Percentiles rank a stretch among this genome's conserved stretches.
phyloP scores from a whole-genome alignment of 2,888 invertebrate species.

The Diarsia dahlii region DNA sequence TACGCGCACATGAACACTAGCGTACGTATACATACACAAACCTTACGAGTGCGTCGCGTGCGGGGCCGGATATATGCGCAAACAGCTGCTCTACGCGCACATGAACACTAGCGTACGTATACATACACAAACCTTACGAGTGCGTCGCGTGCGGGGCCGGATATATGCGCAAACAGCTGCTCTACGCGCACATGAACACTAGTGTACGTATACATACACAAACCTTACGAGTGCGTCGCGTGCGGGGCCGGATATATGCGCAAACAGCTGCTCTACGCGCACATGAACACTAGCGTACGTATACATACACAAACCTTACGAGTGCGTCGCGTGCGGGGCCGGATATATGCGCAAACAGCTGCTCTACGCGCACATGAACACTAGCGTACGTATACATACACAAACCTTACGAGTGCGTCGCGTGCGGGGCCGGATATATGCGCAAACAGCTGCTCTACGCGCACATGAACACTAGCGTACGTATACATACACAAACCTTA shows the following conservation, averaged over 20 bases:
- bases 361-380: slow-evolving; percentile 94
- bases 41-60: slow-evolving; percentile 96
- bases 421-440: slow-evolving; percentile 96
- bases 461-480: slow-evolving; percentile 93
- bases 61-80: slow-evolving; percentile 96
- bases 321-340: slow-evolving; percentile 94
- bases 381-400: slow-evolving; percentile 90
- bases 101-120: slow-evolving; percentile 92
- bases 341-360: slow-evolving; percentile 96
- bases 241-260: slow-evolving; percentile 96
- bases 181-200: slow-evolving; percentile 94
- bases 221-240: slow-evolving; percentile 95
- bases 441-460: slow-evolving; percentile 94
- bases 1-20: slow-evolving; percentile 94
- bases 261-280: slow-evolving; percentile 94
- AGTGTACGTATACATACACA: slow-evolving; percentile 92
- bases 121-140: slow-evolving; percentile 97
- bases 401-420: slow-evolving; percentile 96
- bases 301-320: slow-evolving; percentile 97
- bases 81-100: slow-evolving; percentile 94
- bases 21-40: slow-evolving; percentile 92
- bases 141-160: slow-evolving; percentile 95
- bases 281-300: slow-evolving; percentile 93
- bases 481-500: slow-evolving; percentile 96
- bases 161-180: slow-evolving; percentile 95